A percentile compares a stretch with the other conserved stretches of the same genome.
phyloP scores from a whole-genome alignment of 1,140 invertebrate genomes.

The Myzus persicae region DNA sequence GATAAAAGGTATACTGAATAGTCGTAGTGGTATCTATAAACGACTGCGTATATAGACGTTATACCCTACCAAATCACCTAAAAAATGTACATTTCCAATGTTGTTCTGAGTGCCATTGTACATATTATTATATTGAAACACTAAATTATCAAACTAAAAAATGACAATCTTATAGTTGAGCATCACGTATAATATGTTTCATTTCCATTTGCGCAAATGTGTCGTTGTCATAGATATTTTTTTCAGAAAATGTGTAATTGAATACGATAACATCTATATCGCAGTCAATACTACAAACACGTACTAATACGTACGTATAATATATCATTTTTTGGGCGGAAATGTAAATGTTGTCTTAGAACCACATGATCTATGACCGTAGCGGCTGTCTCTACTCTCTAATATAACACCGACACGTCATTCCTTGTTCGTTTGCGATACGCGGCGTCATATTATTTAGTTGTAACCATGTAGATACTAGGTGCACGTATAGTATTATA shows the following conservation, averaged over 20 bases:
- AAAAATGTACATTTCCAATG: not conserved
- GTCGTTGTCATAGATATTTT: not conserved
- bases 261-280: not conserved
- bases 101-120: not conserved
- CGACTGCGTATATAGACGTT: too few species aligned
- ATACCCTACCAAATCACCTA: not conserved
- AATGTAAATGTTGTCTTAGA: not conserved
- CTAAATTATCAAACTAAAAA: not conserved
- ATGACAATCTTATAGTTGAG: not conserved
- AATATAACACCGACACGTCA: not conserved
- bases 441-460: constrained; percentile 19
- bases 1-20: too few species aligned
- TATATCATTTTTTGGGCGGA: not conserved
- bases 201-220: not conserved
- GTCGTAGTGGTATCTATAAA: too few species aligned
- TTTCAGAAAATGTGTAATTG: not conserved
- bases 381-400: not conserved
- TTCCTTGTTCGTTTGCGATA: not conserved
- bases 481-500: not conserved
- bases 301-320: not conserved
- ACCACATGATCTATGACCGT: not conserved
- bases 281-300: not conserved
- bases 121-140: too few species aligned
- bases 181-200: not conserved
- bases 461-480: not conserved